Evolutionary conservation across 2,797 vertebrate species (phyloP), one percentile per base, ranked within the genome.

Genomic region (Chaenodraco wilsoni): DNA sequence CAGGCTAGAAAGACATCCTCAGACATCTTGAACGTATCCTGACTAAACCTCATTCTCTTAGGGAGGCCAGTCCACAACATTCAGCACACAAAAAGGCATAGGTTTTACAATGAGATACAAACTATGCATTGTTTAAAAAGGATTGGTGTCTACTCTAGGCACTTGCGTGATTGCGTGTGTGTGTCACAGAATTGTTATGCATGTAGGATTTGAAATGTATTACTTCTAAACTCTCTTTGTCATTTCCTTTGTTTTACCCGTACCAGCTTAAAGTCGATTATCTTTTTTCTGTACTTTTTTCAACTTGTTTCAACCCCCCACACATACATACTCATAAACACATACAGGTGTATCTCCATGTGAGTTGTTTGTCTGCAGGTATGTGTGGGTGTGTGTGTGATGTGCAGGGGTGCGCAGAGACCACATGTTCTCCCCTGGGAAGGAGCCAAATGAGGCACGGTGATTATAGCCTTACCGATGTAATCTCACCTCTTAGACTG

Each of bases 401-500:
- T 77, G 45, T 50, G 64, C 82, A 87, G 83, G 60, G 86, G 76
- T 62, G 69, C 44, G 45, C 59, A 74, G 51, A 72, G 81, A 49
- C 60, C 76, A 45, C 72, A 49, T 74, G 63, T 54, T 74, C 70
- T 62, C 86, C 67, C 70, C 72, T 61, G 82, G 68, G 70, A 76
- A 59, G 58, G 27, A 79, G 65, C 67, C 82, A 88, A 88, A 89
- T 85, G 74, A 92, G 85, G 76, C 75, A 46, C 65, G 76, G 83
- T 89, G 88, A 90, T 91, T 88, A 89, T 74, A 88, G 84, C 87
- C 69, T 86, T 67, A 86, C 59, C 74, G 48, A 74, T 88, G 85
- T 89, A 90, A 92, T 89, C 83, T 89, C 73, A 87, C 85, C 80
- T 85, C 75, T 88, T 83, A 81, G 71, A 71, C 80, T 74, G 71